Evolutionary conservation across 1,140 invertebrate genomes (phyloP).

Genomic region (Drosophila trapezifrons): DNA sequence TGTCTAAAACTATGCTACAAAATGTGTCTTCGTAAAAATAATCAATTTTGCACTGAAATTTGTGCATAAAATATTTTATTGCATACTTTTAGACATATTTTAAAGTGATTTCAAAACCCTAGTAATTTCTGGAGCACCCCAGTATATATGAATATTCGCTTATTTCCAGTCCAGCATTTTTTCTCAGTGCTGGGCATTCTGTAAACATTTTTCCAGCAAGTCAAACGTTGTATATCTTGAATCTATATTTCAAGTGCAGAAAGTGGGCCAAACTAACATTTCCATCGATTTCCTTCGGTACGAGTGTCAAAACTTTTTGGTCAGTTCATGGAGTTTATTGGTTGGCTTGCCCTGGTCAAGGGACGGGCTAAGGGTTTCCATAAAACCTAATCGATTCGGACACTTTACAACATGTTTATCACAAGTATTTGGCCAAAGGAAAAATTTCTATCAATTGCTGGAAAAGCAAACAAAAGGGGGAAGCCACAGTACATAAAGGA

Average conservation of each 20-base stretch:
- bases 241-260: slow-evolving; percentile 36
- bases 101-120: too few species aligned
- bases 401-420: slow-evolving; percentile 53
- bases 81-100: too few species aligned
- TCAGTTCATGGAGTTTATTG: slow-evolving; percentile 55
- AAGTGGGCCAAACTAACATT: slow-evolving; percentile 44
- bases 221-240: slow-evolving; percentile 20
- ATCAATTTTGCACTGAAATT: too few species aligned
- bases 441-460: slow-evolving; percentile 36
- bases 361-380: background rate
- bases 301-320: slow-evolving; percentile 58
- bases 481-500: background rate
- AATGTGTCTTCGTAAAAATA: too few species aligned
- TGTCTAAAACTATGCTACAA: too few species aligned
- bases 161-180: too few species aligned
- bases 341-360: slow-evolving; percentile 32
- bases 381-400: slow-evolving; percentile 39
- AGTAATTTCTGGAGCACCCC: too few species aligned
- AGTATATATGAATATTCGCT: too few species aligned
- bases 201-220: slow-evolving; percentile 20
- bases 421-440: slow-evolving; percentile 36
- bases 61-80: too few species aligned
- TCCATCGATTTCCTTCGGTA: slow-evolving; percentile 5
- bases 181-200: background rate
- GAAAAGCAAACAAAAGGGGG: slow-evolving; percentile 7